phyloP scores from a whole-genome alignment of 2,888 invertebrate genomes.

The Napeogenes sylphis region DNA sequence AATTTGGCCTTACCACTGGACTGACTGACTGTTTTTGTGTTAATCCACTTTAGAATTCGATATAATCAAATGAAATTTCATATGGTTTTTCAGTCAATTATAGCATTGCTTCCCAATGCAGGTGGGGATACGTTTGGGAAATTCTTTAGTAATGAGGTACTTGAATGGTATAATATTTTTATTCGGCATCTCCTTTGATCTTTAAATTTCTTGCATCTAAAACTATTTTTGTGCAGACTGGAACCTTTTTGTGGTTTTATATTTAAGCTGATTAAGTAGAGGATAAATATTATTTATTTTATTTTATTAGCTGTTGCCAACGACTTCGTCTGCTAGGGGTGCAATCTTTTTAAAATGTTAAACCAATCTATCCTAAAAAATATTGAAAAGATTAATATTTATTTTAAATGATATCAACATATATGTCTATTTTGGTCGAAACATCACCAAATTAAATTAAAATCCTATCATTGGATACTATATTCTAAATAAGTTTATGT shows the following conservation, averaged over 20 bases:
- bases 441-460: no score
- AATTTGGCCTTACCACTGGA: background rate
- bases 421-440: no score
- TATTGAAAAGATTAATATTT: no score
- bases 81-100: constrained; percentile 67
- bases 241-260: constrained; percentile 8
- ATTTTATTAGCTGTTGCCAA: no score
- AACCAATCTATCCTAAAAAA: no score
- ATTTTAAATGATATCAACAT: no score
- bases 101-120: constrained; percentile 55
- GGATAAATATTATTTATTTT: no score
- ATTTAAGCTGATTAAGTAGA: constrained; percentile 6
- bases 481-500: no score
- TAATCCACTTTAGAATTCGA: constrained; percentile 39
- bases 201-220: constrained; percentile 31
- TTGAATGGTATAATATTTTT: constrained; percentile 38
- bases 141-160: constrained; percentile 57
- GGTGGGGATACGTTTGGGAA: constrained; percentile 53
- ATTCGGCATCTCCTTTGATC: constrained; percentile 29
- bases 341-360: no score
- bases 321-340: no score
- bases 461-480: no score
- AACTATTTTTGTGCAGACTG: constrained; percentile 33
- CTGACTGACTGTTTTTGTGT: background rate
- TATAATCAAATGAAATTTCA: constrained; percentile 69